Base-by-base conservation (phyloP, 2,113 vertebrate genomes). In the Xiphorhynchus elegans region DNA sequence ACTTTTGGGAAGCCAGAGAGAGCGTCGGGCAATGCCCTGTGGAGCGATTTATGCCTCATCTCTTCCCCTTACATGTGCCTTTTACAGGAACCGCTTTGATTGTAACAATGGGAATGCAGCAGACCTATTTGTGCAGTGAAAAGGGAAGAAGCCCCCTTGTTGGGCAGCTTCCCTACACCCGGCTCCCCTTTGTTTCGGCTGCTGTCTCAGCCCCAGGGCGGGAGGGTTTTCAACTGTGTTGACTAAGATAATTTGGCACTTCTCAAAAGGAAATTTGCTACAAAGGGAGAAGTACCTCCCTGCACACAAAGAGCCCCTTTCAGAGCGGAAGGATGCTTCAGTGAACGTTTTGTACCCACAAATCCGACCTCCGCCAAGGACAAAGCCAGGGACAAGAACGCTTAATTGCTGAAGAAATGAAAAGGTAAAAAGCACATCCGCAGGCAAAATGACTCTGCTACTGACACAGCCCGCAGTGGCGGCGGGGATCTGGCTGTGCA, bases 341-440 rank as follows among this genome's bases (percentile, higher is more conserved):
- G 73, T 96, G 95, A 86, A 91, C 82, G 84, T 96, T 96, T 97
- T 95, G 93, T 97, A 87, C 81, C 93, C 86, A 21, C 94, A 97
- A 93, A 96, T 84, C 91, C 72, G 92, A 95, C 95, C 97, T 94
- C 76, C 25, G 33, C 78, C 90, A 95, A 84, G 93, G 96, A 97
- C 96, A 97, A 97, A 97, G 96, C 90, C 85, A 80, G 96, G 91
- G 97, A 96, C 90, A 96, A 97, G 97, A 96, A 95, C 78, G 55
- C 95, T 97, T 97, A 96, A 97, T 97, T 97, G 95, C 95, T 84
- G 90, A 97, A 96, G 95, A 97, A 97, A 96, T 94, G 90, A 97
- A 96, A 97, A 96, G 95, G 96, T 96, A 96, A 97, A 97, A 97
- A 96, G 96, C 94, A 97, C 96, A 97, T 97, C 97, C 93, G 87